Percentiles rank a stretch among this genome's conserved stretches.
phyloP scores from a whole-genome alignment of 2,797 vertebrate species.

The Leptatherina wallacei region DNA sequence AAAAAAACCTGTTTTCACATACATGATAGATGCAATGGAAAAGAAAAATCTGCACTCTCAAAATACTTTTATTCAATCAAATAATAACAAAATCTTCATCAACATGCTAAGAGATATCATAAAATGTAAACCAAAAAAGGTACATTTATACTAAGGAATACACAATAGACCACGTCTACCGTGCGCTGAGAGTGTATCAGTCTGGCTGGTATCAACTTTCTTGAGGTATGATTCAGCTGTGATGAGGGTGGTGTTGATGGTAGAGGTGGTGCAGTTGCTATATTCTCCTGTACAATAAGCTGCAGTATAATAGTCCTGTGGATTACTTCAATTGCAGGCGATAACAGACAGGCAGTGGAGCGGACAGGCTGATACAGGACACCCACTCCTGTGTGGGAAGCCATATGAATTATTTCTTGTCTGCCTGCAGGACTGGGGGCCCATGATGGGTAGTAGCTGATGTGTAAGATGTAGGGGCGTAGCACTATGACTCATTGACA shows the following conservation, averaged over 20 bases:
- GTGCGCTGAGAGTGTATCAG: slow-evolving; percentile 39
- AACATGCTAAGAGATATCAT: not conserved
- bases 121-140: not conserved
- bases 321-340: slow-evolving; percentile 91
- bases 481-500: slow-evolving; percentile 70
- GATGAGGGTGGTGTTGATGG: slow-evolving; percentile 55
- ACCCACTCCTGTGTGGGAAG: slow-evolving; percentile 88
- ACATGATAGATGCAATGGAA: not conserved
- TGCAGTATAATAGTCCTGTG: slow-evolving; percentile 84
- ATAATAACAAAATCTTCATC: not conserved
- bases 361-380: slow-evolving; percentile 88
- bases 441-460: slow-evolving; percentile 42
- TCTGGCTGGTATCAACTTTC: slow-evolving; percentile 82
- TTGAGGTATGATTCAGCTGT: slow-evolving; percentile 70
- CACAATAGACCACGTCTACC: slow-evolving; percentile 12
- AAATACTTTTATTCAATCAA: not conserved
- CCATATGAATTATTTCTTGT: slow-evolving; percentile 92
- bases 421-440: slow-evolving; percentile 77
- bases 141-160: not conserved
- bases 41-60: not conserved
- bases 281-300: slow-evolving; percentile 87
- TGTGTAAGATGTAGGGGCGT: slow-evolving; percentile 25
- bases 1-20: too few species aligned
- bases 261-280: slow-evolving; percentile 68
- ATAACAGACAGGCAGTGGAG: slow-evolving; percentile 89